Evolutionary conservation across 92 coral and sea anemone genomes (phyloP).

Genomic region (Phymanthus crucifer): DNA sequence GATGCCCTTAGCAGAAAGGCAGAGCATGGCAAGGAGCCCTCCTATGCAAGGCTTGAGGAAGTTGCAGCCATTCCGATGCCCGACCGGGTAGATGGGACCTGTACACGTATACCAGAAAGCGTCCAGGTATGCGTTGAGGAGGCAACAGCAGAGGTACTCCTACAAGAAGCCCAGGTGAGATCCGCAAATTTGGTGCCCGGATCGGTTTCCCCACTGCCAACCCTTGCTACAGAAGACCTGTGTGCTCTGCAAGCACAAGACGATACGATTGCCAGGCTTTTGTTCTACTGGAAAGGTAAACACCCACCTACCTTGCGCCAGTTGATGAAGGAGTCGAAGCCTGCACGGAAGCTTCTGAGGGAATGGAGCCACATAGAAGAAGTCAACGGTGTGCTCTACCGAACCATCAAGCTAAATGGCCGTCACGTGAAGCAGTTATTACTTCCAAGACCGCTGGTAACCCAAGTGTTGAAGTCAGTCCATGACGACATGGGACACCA

Average conservation of each 20-base stretch:
- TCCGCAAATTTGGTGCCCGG: conserved; percentile 8
- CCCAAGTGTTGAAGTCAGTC: conserved; percentile 35
- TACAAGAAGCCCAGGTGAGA: conserved; percentile 37
- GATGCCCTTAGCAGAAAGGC: conserved; percentile 60
- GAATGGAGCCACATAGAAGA: conserved; percentile 52
- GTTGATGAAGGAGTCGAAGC: conserved; percentile 49
- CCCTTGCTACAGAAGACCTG: conserved; percentile 29
- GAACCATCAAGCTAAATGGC: conserved; percentile 15
- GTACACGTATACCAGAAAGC: conserved; percentile 35
- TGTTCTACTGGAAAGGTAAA: conserved; percentile 42
- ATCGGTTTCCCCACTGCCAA: conserved; percentile 16
- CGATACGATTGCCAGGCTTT: conserved; percentile 43
- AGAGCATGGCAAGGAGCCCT: conserved; percentile 48
- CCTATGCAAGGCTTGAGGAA: conserved; percentile 36
- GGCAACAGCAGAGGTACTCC: conserved; percentile 25
- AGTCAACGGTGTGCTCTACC: conserved; percentile 54
- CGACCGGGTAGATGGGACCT: background rate
- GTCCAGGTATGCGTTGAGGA: conserved; percentile 34
- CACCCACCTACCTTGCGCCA: conserved; percentile 57
- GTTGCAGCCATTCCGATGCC: background rate
- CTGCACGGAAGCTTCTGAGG: conserved; percentile 42
- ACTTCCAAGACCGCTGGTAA: conserved; percentile 51
- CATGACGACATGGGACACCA: conserved; percentile 70
- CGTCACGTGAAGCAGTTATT: conserved; percentile 44
- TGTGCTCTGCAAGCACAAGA: conserved; percentile 34